Conservation (phyloP, 2,888 invertebrate species). For the Sphaeridia pumilis region DNA sequence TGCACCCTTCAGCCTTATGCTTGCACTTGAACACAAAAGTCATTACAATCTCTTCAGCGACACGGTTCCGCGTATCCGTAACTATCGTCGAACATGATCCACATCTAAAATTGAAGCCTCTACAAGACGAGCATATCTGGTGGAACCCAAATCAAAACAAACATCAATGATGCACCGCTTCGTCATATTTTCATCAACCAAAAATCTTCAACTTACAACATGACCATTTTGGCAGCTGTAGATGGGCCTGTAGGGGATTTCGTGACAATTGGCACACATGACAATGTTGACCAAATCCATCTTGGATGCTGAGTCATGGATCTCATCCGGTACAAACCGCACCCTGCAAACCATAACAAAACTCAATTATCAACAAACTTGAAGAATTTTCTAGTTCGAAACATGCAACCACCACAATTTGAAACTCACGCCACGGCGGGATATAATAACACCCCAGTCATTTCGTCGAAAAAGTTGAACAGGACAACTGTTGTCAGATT, state of each 20-base stretch:
- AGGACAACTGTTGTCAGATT: not conserved
- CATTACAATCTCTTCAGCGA: constrained; percentile 7
- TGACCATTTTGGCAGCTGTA: constrained; percentile 9
- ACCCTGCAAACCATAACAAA: too few relatives aligned
- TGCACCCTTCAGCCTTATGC: constrained; percentile 2
- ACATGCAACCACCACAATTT: not conserved
- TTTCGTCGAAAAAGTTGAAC: not conserved
- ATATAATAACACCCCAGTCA: too few relatives aligned
- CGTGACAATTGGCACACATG: constrained; percentile 3
- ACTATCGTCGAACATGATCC: not conserved
- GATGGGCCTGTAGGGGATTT: constrained; percentile 6
- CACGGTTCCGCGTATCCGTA: constrained; percentile 10
- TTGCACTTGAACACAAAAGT: constrained; percentile 11
- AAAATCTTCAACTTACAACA: too few relatives aligned
- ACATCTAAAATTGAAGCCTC: not conserved
- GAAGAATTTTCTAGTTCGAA: not conserved
- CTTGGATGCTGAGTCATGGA: constrained; percentile 1
- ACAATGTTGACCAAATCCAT: constrained; percentile 9
- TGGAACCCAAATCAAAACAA: too few relatives aligned
- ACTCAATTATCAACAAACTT: not conserved
- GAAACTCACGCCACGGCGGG: too few relatives aligned
- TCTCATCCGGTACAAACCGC: constrained; percentile 11
- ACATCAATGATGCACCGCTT: too few relatives aligned
- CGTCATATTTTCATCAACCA: too few relatives aligned
- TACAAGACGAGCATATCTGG: constrained; percentile 1